Conservation (phyloP, 2,113 vertebrate genomes). For the Circaetus cinerascens region DNA sequence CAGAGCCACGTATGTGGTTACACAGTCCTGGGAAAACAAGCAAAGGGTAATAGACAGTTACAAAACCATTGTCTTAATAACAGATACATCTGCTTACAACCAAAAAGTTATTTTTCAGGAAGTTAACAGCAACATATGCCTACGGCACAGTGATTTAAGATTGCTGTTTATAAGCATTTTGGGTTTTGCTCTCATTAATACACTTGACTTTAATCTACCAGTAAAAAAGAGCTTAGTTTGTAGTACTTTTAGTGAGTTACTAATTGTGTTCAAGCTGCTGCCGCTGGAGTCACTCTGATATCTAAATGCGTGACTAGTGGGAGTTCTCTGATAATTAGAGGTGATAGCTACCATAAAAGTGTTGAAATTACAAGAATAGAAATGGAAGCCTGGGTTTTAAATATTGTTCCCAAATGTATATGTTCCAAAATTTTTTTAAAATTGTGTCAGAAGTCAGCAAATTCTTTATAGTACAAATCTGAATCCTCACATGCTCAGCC, state of each 20-base stretch:
- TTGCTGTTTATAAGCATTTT: neutral
- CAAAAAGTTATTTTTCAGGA: neutral
- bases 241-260: neutral
- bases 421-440: neutral
- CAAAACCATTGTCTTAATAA: neutral
- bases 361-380: neutral
- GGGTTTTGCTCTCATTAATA: neutral
- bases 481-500: neutral
- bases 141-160: neutral
- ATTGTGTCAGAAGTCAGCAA: neutral
- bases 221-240: neutral
- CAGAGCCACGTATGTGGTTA: neutral
- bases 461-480: neutral
- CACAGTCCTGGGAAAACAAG: neutral
- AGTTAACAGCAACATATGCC: neutral
- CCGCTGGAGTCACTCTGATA: neutral
- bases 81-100: neutral
- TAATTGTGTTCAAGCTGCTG: neutral
- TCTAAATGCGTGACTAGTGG: neutral
- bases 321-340: neutral
- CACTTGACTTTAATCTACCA: neutral
- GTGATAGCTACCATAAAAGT: neutral
- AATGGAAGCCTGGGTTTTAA: neutral
- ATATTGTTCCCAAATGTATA: neutral
- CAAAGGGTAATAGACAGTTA: neutral